Base-by-base conservation (phyloP, 2,113 vertebrate genomes). In the Patagioenas fasciata region DNA sequence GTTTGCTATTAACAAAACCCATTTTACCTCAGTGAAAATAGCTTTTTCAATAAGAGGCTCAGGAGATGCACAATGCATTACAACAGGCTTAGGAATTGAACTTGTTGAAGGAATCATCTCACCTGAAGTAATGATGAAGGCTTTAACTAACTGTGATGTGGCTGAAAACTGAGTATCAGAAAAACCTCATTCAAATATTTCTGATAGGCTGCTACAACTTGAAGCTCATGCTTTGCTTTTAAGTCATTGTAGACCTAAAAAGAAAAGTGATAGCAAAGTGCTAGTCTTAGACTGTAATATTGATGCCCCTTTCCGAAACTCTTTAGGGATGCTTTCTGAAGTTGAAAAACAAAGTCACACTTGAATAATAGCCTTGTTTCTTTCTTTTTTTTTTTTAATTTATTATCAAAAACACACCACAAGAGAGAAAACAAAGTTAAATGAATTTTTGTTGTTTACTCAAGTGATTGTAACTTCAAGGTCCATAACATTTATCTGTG, bases 1-100 rank as follows among this genome's bases (percentile, higher is more conserved):
- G 60, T 90, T 88, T 88, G 56, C 61, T 88, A 61, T 92, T 92
- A 94, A 53, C 53, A 93, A 91, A 92, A 64, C 25, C 19, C 48
- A 67, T 77, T 86, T 86, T 56, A 92, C 60, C 44, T 83, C 65
- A 53, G 47, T 83, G 54, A 88, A 93, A 92, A 85, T 4, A 74
- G 38, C 21, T 90, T 95, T 47, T 67, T 78, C 64, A 84, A 4
- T 72, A 81, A 65, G 67, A 60, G 57, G 13, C 18, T 71, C 60
- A 65, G 69, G 65, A 92, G 53, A 75, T 3, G 2, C 32, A n/a
- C 56, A n/a, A 1, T 84, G 34, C 20, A 53, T 87, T 75, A 65
- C 31, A 83, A 56, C 21, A 83, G 34, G 23, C 14, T 64, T 70
- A 83, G 79, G 69, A 53, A 36, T 34, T 56, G 34, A 78, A 58